Base-by-base conservation (phyloP, 2,113 vertebrate species). In the Chionodraco myersi region DNA sequence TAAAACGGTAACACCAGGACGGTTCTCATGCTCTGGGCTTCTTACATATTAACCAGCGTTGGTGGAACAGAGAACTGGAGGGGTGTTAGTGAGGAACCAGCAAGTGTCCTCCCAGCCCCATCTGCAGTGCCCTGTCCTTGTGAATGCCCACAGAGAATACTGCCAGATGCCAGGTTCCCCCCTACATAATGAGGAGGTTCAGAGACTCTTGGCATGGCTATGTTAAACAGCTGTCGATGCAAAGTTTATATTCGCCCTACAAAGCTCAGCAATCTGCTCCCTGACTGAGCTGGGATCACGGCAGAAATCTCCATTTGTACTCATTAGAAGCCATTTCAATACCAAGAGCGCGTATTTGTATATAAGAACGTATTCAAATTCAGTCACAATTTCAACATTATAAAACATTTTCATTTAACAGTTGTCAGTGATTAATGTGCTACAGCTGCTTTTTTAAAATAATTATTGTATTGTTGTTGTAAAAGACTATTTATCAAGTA, bases 81-180 rank as follows among this genome's bases (percentile, higher is more conserved):
- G 72, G 56, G 59, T 82, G 56, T 85, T 87, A 61, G 86, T 84
- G 74, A 73, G 60, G 63, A 89, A 80, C 84, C 83, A 82, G 75
- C 71, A 61, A 79, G 71, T 78, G 75, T 89, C 80, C 84, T 77
- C 72, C 63, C 64, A 72, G 49, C 62, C 58, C 90, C 85, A 73
- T 89, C 88, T 91, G 86, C 75, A 21, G 80, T 65, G 86, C 82
- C 84, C 84, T 88, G 93, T 92, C 91, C 91, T 93, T 93, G 90
- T 91, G 84, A 80, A 64, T 71, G 75, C 89, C 91, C 88, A 83
- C 75, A 83, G 91, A 92, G 91, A 92, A 92, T 93, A 86, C 84
- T 86, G 86, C 92, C 92, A 94, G 92, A 94, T 94, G 93, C 92
- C 92, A 88, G 87, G 69, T 79, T 75, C 79, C 82, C 86, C 47